Evolutionary conservation across 2,888 invertebrate genomes (phyloP), one percentile per base, ranked within the genome.

Genomic region (Lithophane semibrunnea): DNA sequence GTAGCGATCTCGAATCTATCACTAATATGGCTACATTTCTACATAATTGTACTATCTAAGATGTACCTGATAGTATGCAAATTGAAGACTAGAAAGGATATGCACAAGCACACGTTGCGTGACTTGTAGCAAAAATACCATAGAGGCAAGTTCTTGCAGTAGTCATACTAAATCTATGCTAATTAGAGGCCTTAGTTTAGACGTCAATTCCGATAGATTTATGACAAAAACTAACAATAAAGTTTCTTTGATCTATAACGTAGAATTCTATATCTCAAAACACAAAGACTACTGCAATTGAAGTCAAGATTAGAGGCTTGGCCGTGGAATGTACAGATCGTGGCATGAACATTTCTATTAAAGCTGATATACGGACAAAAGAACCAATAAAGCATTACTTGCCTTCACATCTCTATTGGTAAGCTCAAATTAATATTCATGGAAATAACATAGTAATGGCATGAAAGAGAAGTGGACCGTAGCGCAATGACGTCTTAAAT

Each of bases 341-440:
- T 66, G 74, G 68, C 63, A 63, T 77, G 68, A 75, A 84, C 61
- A 77, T 69, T 77, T 83, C 73, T 74, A 74, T 83, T 74, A 83
- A 67, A 70, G 18, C 60, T 60, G 47, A 69, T 65, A 72, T 4
- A 64, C 42, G 63, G 61, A 83, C 83, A 83, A 86, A 77, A 86
- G 69, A 70, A 75, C 72, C 42, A 66, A 86, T 77, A 86, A 86
- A 73, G 73, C 72, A 83, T 72, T 64, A 61, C 64, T 58, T 78
- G 63, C 60, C 75, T 75, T 65, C 72, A 86, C 66, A 86, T 78
- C 78, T 86, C 83, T 63, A 84, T 84, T 67, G 74, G 69, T 83
- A 86, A 84, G 69, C 74, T 78, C 80, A 80, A 78, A 83, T 82
- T 75, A 84, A 79, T 81, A 87, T 77, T 86, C 77, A 84, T 84